phyloP scores from a whole-genome alignment of 1,140 invertebrate species.

The Palaemon carinicauda region DNA sequence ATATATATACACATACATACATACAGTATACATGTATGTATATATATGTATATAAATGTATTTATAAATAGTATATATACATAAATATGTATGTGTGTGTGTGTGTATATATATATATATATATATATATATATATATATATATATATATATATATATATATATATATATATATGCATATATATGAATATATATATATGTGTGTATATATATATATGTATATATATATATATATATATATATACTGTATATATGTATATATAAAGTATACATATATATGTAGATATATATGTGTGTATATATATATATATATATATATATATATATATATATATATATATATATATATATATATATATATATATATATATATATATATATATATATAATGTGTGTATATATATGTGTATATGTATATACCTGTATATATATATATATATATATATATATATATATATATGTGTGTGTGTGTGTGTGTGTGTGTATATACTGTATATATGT shows the following conservation, averaged over 20 bases:
- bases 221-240: neutral
- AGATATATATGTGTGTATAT: no score
- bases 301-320: no score
- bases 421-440: neutral
- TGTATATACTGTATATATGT: no score
- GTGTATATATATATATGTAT: neutral
- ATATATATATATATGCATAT: neutral
- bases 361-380: constrained; percentile 9
- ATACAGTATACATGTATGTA: neutral
- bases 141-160: constrained; percentile 15
- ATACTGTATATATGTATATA: neutral
- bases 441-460: no score
- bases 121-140: neutral
- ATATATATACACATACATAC: neutral
- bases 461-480: no score
- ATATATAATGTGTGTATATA: no score
- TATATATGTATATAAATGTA: neutral
- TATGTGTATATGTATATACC: no score
- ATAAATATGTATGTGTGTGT: neutral
- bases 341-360: neutral
- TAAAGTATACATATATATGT: neutral
- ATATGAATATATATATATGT: neutral
- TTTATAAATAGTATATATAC: neutral
- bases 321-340: no score
- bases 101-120: constrained; percentile 14